Evolutionary conservation across 2,113 vertebrate species (phyloP), one percentile per base, ranked within the genome.

Genomic region (Axis porcinus): DNA sequence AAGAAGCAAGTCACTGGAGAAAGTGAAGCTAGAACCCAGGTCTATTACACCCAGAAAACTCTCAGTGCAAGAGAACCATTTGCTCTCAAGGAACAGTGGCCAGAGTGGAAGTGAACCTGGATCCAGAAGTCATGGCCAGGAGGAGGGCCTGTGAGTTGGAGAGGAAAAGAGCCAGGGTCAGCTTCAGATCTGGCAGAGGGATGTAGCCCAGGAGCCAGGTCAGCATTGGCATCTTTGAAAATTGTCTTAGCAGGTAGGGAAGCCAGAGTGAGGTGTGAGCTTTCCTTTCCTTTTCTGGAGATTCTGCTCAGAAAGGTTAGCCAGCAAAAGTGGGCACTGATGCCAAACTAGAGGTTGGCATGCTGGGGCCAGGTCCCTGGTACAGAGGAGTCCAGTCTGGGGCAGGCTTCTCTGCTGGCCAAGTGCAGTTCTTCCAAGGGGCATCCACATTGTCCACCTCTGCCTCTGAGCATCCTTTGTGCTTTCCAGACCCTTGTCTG

Each of bases 231-330:
- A 58, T n/a, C 14, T 74, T 40, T 43, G 85, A 76, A 58, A 57
- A 43, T 8, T 6, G 40, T 45, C 67, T 52, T 47, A 50, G 86
- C 60, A 67, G 95, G 43, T 58, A 30, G 70, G 47, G 86, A 89
- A 85, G 82, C 54, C 82, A 54, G 92, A 14, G 8, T 0, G 36
- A 91, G 21, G 89, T 14, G 11, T 30, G 85, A 88, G n/a, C 33
- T 16, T 91, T 54, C 40, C 7, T 52, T 47, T 36, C 17, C 36
- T 57, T 52, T 70, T 92, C 45, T 27, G 81, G 87, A 94, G 76
- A 47, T 90, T 52, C 93, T 67, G 12, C 45, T 74, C n/a, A 28
- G n/a, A 82, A 91, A 64, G 28, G 74, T 47, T 54, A 94, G 93
- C 50, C 85, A 95, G 54, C 45, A 15, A 40, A 58, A 85, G 76